phyloP scores from a whole-genome alignment of 2,888 invertebrate genomes.

The Mellilla xanthometata region DNA sequence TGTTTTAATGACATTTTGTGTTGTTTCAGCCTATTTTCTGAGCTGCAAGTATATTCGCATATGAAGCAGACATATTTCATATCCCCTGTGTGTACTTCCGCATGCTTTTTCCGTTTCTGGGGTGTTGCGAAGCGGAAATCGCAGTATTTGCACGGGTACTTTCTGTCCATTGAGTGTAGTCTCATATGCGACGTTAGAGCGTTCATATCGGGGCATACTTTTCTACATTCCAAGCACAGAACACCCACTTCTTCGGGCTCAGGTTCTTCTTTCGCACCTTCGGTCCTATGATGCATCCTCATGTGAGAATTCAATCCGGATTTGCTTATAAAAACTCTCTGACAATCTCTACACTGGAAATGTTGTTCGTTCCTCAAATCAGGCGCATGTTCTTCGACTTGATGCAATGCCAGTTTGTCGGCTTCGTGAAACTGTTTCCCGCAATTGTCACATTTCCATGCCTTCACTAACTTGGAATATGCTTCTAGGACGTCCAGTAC shows the following conservation, averaged over 20 bases:
- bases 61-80: constrained; percentile 77
- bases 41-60: constrained; percentile 73
- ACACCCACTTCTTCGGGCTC: constrained; percentile 55
- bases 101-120: constrained; percentile 64
- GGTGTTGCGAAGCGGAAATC: constrained; percentile 71
- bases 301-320: constrained; percentile 68
- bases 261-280: constrained; percentile 45
- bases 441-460: constrained; percentile 78
- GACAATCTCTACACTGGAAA: constrained; percentile 68
- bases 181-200: constrained; percentile 69
- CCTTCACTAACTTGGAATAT: constrained; percentile 64
- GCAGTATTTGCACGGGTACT: constrained; percentile 72
- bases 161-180: constrained; percentile 64
- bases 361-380: constrained; percentile 60
- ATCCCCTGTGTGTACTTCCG: constrained; percentile 70
- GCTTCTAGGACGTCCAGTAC: constrained; percentile 70
- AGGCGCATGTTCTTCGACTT: constrained; percentile 63
- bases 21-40: constrained; percentile 63
- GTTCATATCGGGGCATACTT: constrained; percentile 66
- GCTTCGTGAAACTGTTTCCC: constrained; percentile 69
- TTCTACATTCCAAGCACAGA: constrained; percentile 71
- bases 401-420: constrained; percentile 68
- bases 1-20: constrained; percentile 70
- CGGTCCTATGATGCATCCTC: constrained; percentile 62
- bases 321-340: constrained; percentile 66